Conservation (phyloP, 23 tunicate genomes). For the Botrylloides violaceus region DNA sequence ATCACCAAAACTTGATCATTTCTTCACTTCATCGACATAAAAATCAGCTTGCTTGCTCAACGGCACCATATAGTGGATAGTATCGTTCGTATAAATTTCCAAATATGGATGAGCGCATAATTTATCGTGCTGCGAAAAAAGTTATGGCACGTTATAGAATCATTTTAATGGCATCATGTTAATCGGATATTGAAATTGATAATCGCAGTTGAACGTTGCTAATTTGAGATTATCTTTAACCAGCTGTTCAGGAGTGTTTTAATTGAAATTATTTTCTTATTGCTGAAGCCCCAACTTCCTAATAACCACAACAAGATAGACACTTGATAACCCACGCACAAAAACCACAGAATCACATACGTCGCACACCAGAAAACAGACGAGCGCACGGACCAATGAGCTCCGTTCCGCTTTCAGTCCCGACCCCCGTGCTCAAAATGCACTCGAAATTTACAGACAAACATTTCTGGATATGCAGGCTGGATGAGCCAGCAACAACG, state of each 20-base stretch:
- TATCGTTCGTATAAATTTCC: slow-evolving; percentile 24
- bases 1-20: not conserved
- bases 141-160: not conserved
- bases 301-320: too few species aligned
- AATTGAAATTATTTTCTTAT: too few species aligned
- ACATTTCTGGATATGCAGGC: too few species aligned
- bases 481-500: too few species aligned
- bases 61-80: slow-evolving; percentile 51
- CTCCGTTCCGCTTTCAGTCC: too few species aligned
- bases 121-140: slow-evolving; percentile 26
- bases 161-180: not conserved
- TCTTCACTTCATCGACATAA: slow-evolving; percentile 47
- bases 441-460: too few species aligned
- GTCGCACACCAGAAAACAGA: too few species aligned
- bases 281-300: too few species aligned
- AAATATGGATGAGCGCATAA: slow-evolving; percentile 59
- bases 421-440: too few species aligned
- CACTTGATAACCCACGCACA: too few species aligned
- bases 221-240: not conserved
- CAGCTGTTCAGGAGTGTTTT: not conserved
- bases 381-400: too few species aligned
- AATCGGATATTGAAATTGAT: not conserved
- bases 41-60: slow-evolving; percentile 65
- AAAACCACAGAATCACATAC: too few species aligned
- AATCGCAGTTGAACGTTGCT: not conserved